Base-by-base conservation (phyloP, 2,888 invertebrate species). In the Agrochola lota region DNA sequence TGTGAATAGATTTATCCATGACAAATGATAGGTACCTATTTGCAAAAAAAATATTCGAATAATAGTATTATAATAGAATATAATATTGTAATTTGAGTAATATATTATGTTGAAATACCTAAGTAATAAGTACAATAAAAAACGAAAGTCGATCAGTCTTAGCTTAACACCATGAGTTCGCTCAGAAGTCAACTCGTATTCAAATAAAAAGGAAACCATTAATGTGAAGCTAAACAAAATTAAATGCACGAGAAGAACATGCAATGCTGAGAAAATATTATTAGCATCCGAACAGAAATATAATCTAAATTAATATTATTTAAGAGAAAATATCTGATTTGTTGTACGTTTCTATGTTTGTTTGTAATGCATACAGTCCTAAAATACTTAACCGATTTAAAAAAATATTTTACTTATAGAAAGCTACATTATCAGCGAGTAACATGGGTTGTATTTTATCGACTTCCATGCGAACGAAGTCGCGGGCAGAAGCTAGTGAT, bases 211-310 rank as follows among this genome's bases (percentile, higher is more conserved):
- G 6, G 15, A 26, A 26, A 7, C 1, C 4, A 35, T 15, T 59
- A 15, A 15, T 2, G 5, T 57, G 55, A 63, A 30, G 20, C 17
- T 46, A 40, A 76, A 26, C 15, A 35, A 68, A 57, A 57, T 57
- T 49, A 23, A 62, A 68, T 46, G 11, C 20, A 55, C n/a, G 11
- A 67, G 15, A 46, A 35, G 12, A 30, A n/a, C 12, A 60, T 59
- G 62, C 35, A n/a, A 23, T 23, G 40, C 43, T 9, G 62, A 40
- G 52, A 52, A 52, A 71, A 52, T 59, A 49, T 55, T 62, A 62
- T 67, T 55, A 71, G 55, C 67, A 62, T 11, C 23, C 35, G 46
- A 17, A 43, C 15, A 80, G 60, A 67, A 17, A 60, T 59, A 43
- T 11, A 49, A 74, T 43, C 35, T 35, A 35, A 35, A 35, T 4